These are phyloP conservation scores for Nesometra sesokonis DNA, from an alignment of 35 echinoderm and acorn worm genomes.

Conservation along the genomic window DNA sequence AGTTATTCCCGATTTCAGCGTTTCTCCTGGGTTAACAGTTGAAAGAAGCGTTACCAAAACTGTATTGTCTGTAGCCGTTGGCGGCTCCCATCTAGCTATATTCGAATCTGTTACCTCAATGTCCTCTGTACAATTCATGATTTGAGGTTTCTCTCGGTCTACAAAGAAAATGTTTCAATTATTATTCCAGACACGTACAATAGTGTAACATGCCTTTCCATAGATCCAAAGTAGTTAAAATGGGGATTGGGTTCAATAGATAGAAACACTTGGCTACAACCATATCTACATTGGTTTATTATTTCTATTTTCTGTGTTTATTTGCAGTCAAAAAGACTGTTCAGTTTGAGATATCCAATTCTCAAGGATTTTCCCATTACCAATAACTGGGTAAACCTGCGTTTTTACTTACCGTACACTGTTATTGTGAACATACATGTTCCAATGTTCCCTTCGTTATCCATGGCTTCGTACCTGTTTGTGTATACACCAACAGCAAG, in stretches of 20 bases:
- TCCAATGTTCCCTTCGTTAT: background rate
- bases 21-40: background rate
- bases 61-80: background rate
- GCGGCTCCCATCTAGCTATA: background rate
- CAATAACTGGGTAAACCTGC: too few relatives aligned
- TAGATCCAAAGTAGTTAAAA: too few relatives aligned
- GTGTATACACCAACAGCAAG: background rate
- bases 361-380: too few relatives aligned
- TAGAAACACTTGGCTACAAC: too few relatives aligned
- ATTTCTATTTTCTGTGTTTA: too few relatives aligned
- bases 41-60: background rate
- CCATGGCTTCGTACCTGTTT: background rate
- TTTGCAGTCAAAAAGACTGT: too few relatives aligned
- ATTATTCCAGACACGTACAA: too few relatives aligned
- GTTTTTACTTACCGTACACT: background rate
- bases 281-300: too few relatives aligned
- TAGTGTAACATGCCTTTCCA: too few relatives aligned
- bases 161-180: too few relatives aligned
- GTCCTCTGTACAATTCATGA: background rate
- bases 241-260: too few relatives aligned
- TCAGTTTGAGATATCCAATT: too few relatives aligned
- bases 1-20: background rate
- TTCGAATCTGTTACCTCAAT: background rate
- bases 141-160: background rate
- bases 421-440: background rate